These are phyloP conservation scores for Maniola jurtina DNA, from an alignment of 1,140 invertebrate genomes.

Conservation along the genomic window DNA sequence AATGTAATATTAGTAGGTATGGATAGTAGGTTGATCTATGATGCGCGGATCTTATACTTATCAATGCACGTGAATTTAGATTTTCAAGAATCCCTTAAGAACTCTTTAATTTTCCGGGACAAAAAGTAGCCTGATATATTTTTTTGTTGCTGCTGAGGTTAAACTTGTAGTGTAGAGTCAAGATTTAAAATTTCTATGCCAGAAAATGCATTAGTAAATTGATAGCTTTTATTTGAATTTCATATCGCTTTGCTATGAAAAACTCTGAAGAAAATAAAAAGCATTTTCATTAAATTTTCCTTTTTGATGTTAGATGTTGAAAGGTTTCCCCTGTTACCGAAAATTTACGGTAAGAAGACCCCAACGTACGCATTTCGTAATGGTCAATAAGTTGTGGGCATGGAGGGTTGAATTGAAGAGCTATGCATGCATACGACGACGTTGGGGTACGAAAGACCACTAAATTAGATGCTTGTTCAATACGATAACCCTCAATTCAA, in stretches of 20 bases:
- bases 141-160: too few relatives aligned
- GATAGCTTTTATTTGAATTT: too few relatives aligned
- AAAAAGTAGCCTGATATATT: too few relatives aligned
- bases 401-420: not conserved
- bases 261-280: not conserved
- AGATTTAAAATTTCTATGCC: too few relatives aligned
- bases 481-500: conserved; percentile 17
- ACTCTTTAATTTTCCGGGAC: too few relatives aligned
- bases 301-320: not conserved
- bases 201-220: too few relatives aligned
- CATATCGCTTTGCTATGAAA: not conserved
- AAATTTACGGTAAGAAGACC: not conserved
- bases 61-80: too few relatives aligned
- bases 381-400: not conserved
- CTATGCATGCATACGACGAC: not conserved
- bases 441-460: conserved; percentile 1
- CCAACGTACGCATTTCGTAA: not conserved
- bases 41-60: too few relatives aligned
- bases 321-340: conserved; percentile 2
- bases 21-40: too few relatives aligned
- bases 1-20: too few relatives aligned
- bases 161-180: too few relatives aligned
- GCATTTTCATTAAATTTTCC: not conserved
- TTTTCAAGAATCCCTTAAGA: too few relatives aligned
- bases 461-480: conserved; percentile 14